phyloP scores from a whole-genome alignment of 2,888 invertebrate species.

The Dryobota labecula region DNA sequence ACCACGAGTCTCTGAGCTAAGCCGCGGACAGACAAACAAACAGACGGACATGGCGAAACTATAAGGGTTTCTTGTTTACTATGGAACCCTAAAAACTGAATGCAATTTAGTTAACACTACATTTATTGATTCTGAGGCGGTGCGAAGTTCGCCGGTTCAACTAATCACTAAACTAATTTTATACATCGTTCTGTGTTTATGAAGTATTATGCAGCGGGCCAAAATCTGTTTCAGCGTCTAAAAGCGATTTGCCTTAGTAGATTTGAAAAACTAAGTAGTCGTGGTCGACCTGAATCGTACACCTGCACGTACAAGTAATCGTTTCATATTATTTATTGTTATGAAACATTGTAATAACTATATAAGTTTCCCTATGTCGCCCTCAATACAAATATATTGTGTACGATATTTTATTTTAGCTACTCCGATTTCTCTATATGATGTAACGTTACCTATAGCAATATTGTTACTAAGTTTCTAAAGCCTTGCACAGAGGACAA shows the following conservation, averaged over 20 bases:
- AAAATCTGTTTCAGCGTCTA: too few species aligned
- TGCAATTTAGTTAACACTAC: too few species aligned
- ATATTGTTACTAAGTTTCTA: neutral
- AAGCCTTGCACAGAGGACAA: neutral
- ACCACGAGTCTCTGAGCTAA: too few species aligned
- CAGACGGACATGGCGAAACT: too few species aligned
- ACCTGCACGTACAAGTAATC: slow-evolving; percentile 18
- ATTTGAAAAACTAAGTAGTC: slow-evolving; percentile 1
- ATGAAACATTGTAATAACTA: slow-evolving; percentile 14
- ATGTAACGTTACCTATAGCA: neutral
- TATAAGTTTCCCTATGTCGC: slow-evolving; percentile 20
- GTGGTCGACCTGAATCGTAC: neutral
- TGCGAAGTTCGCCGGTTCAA: too few species aligned
- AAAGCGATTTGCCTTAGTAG: neutral
- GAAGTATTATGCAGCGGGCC: too few species aligned
- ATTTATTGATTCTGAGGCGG: too few species aligned
- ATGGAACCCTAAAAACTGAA: too few species aligned
- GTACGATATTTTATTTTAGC: slow-evolving; percentile 6
- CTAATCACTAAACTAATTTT: too few species aligned
- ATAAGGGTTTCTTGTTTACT: too few species aligned
- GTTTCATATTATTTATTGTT: slow-evolving; percentile 30
- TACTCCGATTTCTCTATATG: neutral
- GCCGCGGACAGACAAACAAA: too few species aligned
- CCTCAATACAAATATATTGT: slow-evolving; percentile 5
- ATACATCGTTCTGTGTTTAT: too few species aligned